phyloP scores from a whole-genome alignment of 2,113 vertebrate species.

The Lycocorax pyrrhopterus region DNA sequence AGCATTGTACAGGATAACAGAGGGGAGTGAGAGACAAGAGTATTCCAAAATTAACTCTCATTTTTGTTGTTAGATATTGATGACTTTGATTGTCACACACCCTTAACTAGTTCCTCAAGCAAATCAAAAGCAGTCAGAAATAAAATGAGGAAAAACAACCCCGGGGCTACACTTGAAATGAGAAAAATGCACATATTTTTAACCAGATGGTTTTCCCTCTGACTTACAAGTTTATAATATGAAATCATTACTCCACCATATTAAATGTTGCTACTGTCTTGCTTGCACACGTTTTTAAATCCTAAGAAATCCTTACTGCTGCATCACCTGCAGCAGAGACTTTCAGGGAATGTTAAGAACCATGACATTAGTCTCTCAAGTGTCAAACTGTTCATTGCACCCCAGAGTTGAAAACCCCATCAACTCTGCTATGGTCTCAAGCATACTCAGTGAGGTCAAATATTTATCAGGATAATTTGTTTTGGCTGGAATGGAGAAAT shows the following conservation, averaged over 20 bases:
- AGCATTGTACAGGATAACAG: neutral
- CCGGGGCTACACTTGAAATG: neutral
- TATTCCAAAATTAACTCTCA: neutral
- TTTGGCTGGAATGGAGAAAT: neutral
- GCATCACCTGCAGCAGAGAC: neutral
- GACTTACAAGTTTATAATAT: neutral
- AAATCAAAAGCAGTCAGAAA: slow-evolving; percentile 26
- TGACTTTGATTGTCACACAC: neutral
- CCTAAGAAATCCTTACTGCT: neutral
- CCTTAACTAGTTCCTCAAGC: neutral
- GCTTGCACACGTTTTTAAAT: neutral
- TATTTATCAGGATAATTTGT: neutral
- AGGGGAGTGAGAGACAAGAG: neutral
- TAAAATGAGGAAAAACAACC: neutral
- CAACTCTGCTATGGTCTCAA: neutral
- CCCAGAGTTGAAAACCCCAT: neutral
- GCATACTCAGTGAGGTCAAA: neutral
- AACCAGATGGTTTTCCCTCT: neutral
- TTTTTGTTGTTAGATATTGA: neutral
- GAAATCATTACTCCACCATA: neutral
- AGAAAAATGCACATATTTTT: neutral
- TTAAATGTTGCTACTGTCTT: neutral
- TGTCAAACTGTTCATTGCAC: neutral
- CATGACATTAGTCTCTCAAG: neutral
- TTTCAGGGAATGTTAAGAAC: neutral